phyloP scores from a whole-genome alignment of 2,113 vertebrate species.

The Speoplatyrhinus poulsoni region DNA sequence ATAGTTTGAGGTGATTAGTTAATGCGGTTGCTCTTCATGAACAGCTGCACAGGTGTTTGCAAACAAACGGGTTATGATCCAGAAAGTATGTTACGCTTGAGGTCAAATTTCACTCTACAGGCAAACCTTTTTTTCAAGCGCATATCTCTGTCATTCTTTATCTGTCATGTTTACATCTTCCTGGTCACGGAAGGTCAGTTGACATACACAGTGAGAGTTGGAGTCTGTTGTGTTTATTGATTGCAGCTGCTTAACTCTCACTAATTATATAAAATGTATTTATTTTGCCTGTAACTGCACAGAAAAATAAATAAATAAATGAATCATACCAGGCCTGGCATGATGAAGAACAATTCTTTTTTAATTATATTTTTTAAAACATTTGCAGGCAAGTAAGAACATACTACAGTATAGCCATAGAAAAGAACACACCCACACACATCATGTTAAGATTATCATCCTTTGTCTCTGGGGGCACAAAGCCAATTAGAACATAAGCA shows the following conservation, averaged over 20 bases:
- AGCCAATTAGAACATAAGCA: background rate
- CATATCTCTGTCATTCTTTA: conserved; percentile 10
- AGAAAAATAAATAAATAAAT: too few species aligned
- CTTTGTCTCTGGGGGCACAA: conserved; percentile 9
- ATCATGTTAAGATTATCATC: conserved; percentile 49
- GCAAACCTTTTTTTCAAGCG: background rate
- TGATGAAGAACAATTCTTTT: conserved; percentile 30
- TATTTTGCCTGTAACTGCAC: too few species aligned
- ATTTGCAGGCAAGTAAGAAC: too few species aligned
- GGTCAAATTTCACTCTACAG: background rate
- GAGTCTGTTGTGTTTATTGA: too few species aligned
- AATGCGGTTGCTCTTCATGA: background rate
- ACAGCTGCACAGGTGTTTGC: background rate
- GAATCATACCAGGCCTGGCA: conserved; percentile 15
- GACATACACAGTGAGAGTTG: background rate
- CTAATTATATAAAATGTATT: too few species aligned
- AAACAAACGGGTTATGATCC: too few species aligned
- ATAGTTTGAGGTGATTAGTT: background rate
- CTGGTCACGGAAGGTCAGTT: background rate
- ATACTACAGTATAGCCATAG: too few species aligned
- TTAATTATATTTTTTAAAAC: too few species aligned
- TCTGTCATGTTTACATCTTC: conserved; percentile 30
- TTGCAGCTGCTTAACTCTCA: too few species aligned
- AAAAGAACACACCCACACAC: too few species aligned
- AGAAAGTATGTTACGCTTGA: too few species aligned